Conservation (phyloP, 2,797 vertebrate genomes). For the Pogoniulus pusillus region DNA sequence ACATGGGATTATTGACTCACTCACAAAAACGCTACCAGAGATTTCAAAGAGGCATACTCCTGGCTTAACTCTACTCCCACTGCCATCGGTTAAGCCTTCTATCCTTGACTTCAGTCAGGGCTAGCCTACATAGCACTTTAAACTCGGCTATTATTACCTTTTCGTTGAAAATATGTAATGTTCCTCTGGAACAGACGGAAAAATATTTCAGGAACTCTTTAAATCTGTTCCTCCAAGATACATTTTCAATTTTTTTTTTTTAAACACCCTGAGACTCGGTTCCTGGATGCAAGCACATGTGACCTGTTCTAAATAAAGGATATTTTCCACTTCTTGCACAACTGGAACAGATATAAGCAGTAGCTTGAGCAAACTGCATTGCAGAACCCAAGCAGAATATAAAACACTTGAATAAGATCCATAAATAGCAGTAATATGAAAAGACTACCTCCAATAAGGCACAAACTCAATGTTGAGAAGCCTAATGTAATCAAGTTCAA, state of each 20-base stretch:
- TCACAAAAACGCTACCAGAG: conserved; percentile 26
- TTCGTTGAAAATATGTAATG: conserved; percentile 53
- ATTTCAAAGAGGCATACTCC: conserved; percentile 7
- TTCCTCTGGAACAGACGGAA: conserved; percentile 68
- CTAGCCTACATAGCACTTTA: conserved; percentile 16
- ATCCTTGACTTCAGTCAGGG: conserved; percentile 18
- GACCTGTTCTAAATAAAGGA: conserved; percentile 85
- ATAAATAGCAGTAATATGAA: conserved; percentile 73
- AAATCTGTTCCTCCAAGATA: conserved; percentile 76
- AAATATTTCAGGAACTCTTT: conserved; percentile 75
- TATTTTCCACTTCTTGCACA: conserved; percentile 86
- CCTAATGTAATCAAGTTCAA: conserved; percentile 70
- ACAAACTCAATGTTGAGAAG: conserved; percentile 52
- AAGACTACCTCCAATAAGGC: conserved; percentile 67
- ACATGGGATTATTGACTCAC: conserved; percentile 48
- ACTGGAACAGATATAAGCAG: conserved; percentile 84
- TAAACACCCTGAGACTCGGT: conserved; percentile 67
- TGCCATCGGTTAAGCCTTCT: conserved; percentile 1
- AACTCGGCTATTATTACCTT: conserved; percentile 50
- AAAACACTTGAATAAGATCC: conserved; percentile 69
- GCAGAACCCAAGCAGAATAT: conserved; percentile 73
- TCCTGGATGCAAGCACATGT: conserved; percentile 81
- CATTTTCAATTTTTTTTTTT: conserved; percentile 53
- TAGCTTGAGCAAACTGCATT: conserved; percentile 75
- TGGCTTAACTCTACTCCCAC: conserved; percentile 20